These are phyloP conservation scores for Tupaia chinensis DNA, from an alignment of 2,113 vertebrate genomes.

Conservation along the genomic window DNA sequence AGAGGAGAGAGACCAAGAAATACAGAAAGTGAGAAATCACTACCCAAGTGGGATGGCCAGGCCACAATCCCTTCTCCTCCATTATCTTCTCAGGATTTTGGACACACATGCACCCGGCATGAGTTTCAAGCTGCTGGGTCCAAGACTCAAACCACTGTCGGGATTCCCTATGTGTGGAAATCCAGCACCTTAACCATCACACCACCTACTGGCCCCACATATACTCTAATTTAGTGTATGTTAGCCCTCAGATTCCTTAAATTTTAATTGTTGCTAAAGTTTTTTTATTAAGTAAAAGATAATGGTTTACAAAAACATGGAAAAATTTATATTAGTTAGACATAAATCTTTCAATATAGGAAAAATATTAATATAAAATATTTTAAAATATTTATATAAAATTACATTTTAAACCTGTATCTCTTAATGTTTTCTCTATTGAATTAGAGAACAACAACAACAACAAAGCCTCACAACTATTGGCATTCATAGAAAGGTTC, in stretches of 20 bases:
- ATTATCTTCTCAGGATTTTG: no score
- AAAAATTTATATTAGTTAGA: background rate
- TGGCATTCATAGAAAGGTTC: background rate
- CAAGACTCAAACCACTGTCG: no score
- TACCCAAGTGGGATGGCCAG: no score
- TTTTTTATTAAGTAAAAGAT: conserved; percentile 34
- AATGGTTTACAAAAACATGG: background rate
- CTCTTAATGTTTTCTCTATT: conserved; percentile 12
- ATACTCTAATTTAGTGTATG: background rate
- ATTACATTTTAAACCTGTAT: background rate
- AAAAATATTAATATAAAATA: background rate
- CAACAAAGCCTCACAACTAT: background rate
- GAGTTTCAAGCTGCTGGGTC: no score
- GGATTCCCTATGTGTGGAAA: no score
- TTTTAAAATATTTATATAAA: background rate
- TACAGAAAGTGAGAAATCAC: no score
- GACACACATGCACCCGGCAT: no score
- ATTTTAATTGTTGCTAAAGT: background rate
- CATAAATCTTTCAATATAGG: background rate
- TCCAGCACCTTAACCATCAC: no score
- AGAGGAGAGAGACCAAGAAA: no score
- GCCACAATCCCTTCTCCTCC: no score
- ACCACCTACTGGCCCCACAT: no score
- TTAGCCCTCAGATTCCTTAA: background rate
- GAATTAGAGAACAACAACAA: background rate